Evolutionary conservation across 1,140 invertebrate genomes (phyloP), one percentile per base, ranked within the genome.

Genomic region (Tenebrio molitor): DNA sequence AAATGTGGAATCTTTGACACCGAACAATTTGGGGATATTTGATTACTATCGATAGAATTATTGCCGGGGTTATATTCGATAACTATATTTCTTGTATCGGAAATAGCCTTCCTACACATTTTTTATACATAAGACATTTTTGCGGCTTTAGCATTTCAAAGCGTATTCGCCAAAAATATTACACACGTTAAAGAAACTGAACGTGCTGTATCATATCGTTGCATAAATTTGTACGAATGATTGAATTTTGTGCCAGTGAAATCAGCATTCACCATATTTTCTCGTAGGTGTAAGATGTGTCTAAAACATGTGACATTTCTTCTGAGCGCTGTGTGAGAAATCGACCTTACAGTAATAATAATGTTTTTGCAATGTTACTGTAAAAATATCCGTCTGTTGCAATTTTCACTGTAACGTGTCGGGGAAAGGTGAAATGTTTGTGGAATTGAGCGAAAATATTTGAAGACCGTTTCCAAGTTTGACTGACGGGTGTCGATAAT

Each of bases 31-130:
- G 50, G 14, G 23, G 50, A 58, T 25, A 58, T 58, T 58, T 58
- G 50, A 58, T 58, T 25, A 58, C 50, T 58, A 58, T 58, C 50
- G 50, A 58, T 58, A 58, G 29, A 58, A 58, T 58, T 58, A 58
- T 58, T 29, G 50, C 50, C 14, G 1, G 50, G 50, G 50, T 58
- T 58, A 58, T 25, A 15, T 58, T 58, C 50, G 50, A 29, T 25
- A 58, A 58, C 50, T 58, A 58, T 58, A 58, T 58, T 58, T 58
- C 50, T 58, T 58, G 15, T 29, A 58, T 12, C 50, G 50, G 50
- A 58, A 58, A 58, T 58, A 58, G 23, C 50, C n/a, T 29, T 12
- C 21, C 21, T 34, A 29, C 19, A 58, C 50, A 58, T 58, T 58
- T 58, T 58, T 58, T 58, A 58, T 25, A 29, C 14, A 10, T 29